phyloP scores from a whole-genome alignment of 2,888 invertebrate species.

The Sinohyriopsis cumingii region DNA sequence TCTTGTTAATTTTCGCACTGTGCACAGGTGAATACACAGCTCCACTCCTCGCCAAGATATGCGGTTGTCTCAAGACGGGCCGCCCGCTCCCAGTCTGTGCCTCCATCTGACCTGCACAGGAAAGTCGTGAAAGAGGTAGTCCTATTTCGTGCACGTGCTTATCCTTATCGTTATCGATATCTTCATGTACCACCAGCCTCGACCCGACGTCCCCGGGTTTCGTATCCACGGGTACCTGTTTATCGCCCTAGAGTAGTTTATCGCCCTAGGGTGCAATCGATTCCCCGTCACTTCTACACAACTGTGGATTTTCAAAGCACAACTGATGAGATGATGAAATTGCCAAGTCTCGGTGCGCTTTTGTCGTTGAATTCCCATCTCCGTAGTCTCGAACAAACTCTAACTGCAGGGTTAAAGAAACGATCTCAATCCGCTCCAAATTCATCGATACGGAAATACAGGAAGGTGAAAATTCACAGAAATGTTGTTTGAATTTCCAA shows the following conservation, averaged over 20 bases:
- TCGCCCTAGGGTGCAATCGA: no score
- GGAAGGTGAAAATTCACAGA: no score
- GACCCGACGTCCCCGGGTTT: slow-evolving; percentile 23
- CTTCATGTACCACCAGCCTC: slow-evolving; percentile 38
- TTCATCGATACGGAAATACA: no score
- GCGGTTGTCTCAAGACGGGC: slow-evolving; percentile 55
- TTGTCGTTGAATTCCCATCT: no score
- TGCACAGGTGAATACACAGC: slow-evolving; percentile 57
- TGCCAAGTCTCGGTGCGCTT: no score
- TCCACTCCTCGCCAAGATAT: slow-evolving; percentile 52
- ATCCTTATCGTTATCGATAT: slow-evolving; percentile 27
- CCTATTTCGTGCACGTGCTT: slow-evolving; percentile 40
- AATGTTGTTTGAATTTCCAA: no score
- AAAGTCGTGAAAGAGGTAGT: slow-evolving; percentile 30
- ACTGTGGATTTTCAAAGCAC: no score
- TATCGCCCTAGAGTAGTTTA: slow-evolving; percentile 7
- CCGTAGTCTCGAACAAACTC: no score
- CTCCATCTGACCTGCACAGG: slow-evolving; percentile 17
- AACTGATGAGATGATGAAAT: no score
- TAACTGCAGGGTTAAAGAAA: no score
- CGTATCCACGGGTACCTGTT: slow-evolving; percentile 25
- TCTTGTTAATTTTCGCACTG: slow-evolving; percentile 22
- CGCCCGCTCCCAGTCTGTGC: slow-evolving; percentile 42
- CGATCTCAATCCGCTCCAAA: no score
- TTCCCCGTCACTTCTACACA: no score